A percentile compares a stretch with the other conserved stretches of the same genome.
Conservation (phyloP, 2,888 invertebrate genomes). For the Cephonodes hylas region DNA sequence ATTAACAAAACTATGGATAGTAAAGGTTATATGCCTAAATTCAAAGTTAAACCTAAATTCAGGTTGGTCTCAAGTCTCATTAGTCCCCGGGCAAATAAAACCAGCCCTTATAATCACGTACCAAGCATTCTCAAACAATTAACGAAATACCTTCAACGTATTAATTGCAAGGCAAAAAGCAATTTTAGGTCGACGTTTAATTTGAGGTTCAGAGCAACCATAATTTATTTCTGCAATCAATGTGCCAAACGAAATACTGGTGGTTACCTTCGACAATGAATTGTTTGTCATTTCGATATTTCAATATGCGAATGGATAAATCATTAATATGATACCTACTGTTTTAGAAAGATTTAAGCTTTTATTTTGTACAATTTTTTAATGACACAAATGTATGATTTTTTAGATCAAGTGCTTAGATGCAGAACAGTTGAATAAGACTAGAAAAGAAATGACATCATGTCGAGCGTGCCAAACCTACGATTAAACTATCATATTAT, state of each 20-base stretch:
- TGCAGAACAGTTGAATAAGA: too few species aligned
- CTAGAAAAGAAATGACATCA: too few species aligned
- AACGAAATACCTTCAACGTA: conserved; percentile 9
- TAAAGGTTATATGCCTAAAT: not conserved
- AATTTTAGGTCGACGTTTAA: conserved; percentile 44
- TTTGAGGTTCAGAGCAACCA: conserved; percentile 38
- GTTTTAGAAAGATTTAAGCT: too few species aligned
- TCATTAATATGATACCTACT: not conserved
- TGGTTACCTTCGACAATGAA: conserved; percentile 23
- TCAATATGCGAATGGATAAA: conserved; percentile 14
- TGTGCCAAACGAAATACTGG: conserved; percentile 35
- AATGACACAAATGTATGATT: too few species aligned
- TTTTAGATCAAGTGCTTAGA: too few species aligned
- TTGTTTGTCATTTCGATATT: conserved; percentile 24
- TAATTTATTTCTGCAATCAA: conserved; percentile 54
- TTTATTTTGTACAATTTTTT: too few species aligned
- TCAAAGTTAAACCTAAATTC: not conserved
- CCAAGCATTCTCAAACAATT: not conserved
- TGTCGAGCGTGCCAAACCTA: too few species aligned
- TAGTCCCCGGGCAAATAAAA: not conserved
- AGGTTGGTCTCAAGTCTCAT: not conserved
- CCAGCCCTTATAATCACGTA: not conserved
- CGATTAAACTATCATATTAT: too few species aligned
- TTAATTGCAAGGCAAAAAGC: conserved; percentile 30
- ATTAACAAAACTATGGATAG: too few species aligned